phyloP scores from a whole-genome alignment of 2,888 invertebrate species.

The Silvanus unidentatus region DNA sequence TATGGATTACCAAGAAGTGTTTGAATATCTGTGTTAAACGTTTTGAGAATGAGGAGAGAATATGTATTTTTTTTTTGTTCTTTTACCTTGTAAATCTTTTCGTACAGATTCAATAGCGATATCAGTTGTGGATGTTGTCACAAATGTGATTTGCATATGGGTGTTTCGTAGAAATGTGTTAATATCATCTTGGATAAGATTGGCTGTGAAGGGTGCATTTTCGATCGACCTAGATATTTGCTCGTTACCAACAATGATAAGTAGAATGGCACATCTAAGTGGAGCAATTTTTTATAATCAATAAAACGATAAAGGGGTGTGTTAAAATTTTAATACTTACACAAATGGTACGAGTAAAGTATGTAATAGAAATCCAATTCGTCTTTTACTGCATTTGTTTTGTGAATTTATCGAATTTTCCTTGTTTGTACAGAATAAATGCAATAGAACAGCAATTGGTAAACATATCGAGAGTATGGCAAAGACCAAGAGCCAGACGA shows the following conservation, averaged over 20 bases:
- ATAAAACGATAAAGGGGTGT: too few relatives aligned
- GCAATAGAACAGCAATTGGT: conserved; percentile 24
- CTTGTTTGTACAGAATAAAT: conserved; percentile 31
- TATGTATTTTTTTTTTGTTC: not conserved
- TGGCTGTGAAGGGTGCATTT: conserved; percentile 51
- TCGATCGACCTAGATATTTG: conserved; percentile 53
- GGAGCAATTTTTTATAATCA: too few relatives aligned
- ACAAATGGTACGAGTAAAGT: conserved; percentile 27
- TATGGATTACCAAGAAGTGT: conserved; percentile 71
- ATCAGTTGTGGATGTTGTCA: conserved; percentile 50
- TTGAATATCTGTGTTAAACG: conserved; percentile 50
- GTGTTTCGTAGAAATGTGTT: conserved; percentile 58
- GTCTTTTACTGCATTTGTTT: conserved; percentile 20
- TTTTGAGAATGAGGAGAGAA: conserved; percentile 7
- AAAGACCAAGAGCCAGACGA: conserved; percentile 37
- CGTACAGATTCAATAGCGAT: conserved; percentile 56
- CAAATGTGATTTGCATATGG: conserved; percentile 55
- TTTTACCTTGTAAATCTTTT: conserved; percentile 59
- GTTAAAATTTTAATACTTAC: conserved; percentile 28
- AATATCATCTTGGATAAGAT: conserved; percentile 56
- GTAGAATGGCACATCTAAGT: conserved; percentile 53
- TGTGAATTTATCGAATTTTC: conserved; percentile 22
- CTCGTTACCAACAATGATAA: conserved; percentile 60
- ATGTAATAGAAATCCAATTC: conserved; percentile 24
- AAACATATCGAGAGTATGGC: conserved; percentile 31